Evolutionary conservation across 2,888 invertebrate species (phyloP).

Genomic region (Rhagium mordax): DNA sequence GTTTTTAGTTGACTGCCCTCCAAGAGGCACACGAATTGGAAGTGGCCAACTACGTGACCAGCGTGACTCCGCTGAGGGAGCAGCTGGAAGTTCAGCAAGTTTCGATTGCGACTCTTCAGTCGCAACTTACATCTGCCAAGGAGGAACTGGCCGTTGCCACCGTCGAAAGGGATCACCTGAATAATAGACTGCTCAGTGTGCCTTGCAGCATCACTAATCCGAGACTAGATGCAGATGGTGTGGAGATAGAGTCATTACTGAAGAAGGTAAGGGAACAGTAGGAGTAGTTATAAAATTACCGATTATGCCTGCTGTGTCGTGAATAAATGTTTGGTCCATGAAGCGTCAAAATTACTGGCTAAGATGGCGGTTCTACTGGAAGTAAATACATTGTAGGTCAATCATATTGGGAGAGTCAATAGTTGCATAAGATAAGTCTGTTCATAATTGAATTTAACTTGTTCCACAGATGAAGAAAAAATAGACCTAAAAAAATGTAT

Average conservation of each 20-base stretch:
- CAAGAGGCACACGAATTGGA: conserved; percentile 83
- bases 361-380: too few species aligned
- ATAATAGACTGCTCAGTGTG: conserved; percentile 59
- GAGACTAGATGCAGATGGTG: conserved; percentile 31
- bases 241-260: conserved; percentile 57
- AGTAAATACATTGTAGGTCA: too few species aligned
- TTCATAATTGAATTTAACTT: too few species aligned
- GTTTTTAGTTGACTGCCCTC: conserved; percentile 80
- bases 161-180: conserved; percentile 74
- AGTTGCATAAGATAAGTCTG: too few species aligned
- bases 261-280: conserved; percentile 60
- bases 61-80: conserved; percentile 74
- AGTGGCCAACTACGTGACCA: conserved; percentile 77
- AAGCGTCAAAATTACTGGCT: too few species aligned
- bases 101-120: conserved; percentile 71
- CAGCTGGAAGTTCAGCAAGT: conserved; percentile 75
- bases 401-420: too few species aligned
- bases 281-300: not conserved
- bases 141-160: conserved; percentile 72
- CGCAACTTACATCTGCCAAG: conserved; percentile 65
- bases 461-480: too few species aligned
- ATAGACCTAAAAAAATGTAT: too few species aligned
- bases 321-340: too few species aligned
- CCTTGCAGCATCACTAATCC: conserved; percentile 41
- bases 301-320: too few species aligned